phyloP scores from a whole-genome alignment of 2,888 invertebrate species.

The Polyommatus iphigenia region DNA sequence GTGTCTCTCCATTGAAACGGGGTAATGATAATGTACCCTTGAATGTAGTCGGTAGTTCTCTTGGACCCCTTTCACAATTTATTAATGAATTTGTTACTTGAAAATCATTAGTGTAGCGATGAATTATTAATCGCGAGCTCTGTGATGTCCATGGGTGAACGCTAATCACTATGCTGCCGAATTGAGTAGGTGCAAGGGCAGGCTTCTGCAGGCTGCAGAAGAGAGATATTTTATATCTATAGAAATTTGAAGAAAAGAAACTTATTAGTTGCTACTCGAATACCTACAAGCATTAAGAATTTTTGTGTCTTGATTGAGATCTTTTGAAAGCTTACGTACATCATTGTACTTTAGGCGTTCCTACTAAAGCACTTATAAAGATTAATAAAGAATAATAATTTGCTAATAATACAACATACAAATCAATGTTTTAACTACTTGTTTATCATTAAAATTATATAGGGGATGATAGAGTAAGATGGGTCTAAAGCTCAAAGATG shows the following conservation, averaged over 20 bases:
- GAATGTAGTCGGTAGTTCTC: slow-evolving; percentile 51
- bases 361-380: too few relatives aligned
- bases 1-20: slow-evolving; percentile 44
- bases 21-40: slow-evolving; percentile 50
- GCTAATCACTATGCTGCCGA: not conserved
- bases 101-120: slow-evolving; percentile 50
- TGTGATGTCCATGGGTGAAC: not conserved
- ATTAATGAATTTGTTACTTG: slow-evolving; percentile 56
- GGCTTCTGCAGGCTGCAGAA: too few relatives aligned
- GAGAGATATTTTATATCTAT: not conserved
- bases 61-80: slow-evolving; percentile 47
- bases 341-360: too few relatives aligned
- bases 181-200: not conserved
- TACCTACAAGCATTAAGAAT: too few relatives aligned
- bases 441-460: too few relatives aligned
- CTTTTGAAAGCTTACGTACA: too few relatives aligned
- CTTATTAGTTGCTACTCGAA: not conserved
- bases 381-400: too few relatives aligned
- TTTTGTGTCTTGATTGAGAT: too few relatives aligned
- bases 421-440: too few relatives aligned
- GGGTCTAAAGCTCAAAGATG: too few relatives aligned
- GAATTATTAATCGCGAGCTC: slow-evolving; percentile 28
- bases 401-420: too few relatives aligned
- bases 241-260: not conserved
- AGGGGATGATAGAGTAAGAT: too few relatives aligned